Conservation (phyloP, 1,140 invertebrate species). For the Lasioglossum albipes region DNA sequence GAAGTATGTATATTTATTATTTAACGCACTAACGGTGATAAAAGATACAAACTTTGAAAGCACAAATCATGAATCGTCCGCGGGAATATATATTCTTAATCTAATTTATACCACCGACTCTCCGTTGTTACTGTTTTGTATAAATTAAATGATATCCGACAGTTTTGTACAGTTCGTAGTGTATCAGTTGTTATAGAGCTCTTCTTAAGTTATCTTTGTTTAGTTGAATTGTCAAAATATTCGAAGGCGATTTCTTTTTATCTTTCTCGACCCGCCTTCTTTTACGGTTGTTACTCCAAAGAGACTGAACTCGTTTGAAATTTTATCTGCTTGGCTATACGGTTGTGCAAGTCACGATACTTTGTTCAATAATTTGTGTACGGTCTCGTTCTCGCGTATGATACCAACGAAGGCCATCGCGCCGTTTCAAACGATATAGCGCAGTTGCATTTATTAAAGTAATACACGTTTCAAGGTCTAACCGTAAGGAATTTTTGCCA, state of each 20-base stretch:
- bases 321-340: not conserved
- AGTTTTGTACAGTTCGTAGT: slow-evolving; percentile 12
- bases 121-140: slow-evolving; percentile 5
- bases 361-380: not conserved
- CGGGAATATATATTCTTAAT: not conserved
- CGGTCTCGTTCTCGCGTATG: not conserved
- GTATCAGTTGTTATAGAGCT: not conserved
- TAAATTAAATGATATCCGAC: not conserved
- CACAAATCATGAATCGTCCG: slow-evolving; percentile 31
- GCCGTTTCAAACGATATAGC: not conserved
- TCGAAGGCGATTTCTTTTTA: not conserved
- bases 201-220: slow-evolving; percentile 3
- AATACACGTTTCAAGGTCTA: slow-evolving; percentile 8
- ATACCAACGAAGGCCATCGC: not conserved
- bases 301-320: slow-evolving; percentile 5
- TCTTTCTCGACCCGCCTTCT: not conserved
- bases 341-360: not conserved
- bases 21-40: slow-evolving; percentile 22
- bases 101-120: not conserved
- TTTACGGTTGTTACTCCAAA: not conserved
- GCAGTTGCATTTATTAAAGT: slow-evolving; percentile 24
- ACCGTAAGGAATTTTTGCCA: slow-evolving; percentile 35
- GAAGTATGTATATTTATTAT: not conserved
- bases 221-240: not conserved
- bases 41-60: slow-evolving; percentile 23